Conservation (phyloP, 2,888 invertebrate species). For the Cheilosia grossa region DNA sequence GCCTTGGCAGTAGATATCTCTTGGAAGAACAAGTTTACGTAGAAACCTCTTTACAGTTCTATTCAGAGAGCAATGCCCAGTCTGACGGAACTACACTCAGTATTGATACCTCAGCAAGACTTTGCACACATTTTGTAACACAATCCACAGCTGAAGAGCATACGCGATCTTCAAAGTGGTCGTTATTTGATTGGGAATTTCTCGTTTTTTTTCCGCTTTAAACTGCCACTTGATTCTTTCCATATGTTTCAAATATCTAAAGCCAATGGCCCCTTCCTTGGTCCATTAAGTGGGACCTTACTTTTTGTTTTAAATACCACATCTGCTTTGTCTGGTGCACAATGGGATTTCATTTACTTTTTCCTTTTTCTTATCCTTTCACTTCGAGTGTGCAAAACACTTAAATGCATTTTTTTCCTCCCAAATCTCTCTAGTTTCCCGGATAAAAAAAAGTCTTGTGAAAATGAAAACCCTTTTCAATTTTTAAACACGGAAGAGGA, state of each 20-base stretch:
- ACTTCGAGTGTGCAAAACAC: constrained; percentile 60
- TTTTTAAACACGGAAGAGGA: constrained; percentile 68
- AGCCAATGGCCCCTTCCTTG: constrained; percentile 38
- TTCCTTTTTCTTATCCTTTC: constrained; percentile 49
- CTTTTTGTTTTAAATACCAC: neutral
- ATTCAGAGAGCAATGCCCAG: too few species aligned
- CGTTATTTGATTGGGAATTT: constrained; percentile 42
- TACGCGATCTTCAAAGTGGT: constrained; percentile 56
- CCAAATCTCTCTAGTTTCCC: constrained; percentile 56
- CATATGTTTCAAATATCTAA: constrained; percentile 65
- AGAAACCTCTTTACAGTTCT: too few species aligned
- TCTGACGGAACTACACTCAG: too few species aligned
- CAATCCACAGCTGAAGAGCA: constrained; percentile 27
- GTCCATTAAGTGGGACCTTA: neutral
- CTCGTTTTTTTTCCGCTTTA: constrained; percentile 22
- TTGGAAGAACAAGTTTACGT: too few species aligned
- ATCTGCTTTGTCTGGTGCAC: constrained; percentile 15
- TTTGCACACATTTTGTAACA: constrained; percentile 14
- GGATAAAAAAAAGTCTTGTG: constrained; percentile 33
- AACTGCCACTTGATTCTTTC: constrained; percentile 54
- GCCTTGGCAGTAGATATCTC: too few species aligned
- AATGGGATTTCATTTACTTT: constrained; percentile 64
- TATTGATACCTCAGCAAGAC: constrained; percentile 5
- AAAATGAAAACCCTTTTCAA: constrained; percentile 70
- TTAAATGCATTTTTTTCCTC: constrained; percentile 55